Conservation (phyloP, 2,113 vertebrate genomes). For the Microtus ochrogaster region DNA sequence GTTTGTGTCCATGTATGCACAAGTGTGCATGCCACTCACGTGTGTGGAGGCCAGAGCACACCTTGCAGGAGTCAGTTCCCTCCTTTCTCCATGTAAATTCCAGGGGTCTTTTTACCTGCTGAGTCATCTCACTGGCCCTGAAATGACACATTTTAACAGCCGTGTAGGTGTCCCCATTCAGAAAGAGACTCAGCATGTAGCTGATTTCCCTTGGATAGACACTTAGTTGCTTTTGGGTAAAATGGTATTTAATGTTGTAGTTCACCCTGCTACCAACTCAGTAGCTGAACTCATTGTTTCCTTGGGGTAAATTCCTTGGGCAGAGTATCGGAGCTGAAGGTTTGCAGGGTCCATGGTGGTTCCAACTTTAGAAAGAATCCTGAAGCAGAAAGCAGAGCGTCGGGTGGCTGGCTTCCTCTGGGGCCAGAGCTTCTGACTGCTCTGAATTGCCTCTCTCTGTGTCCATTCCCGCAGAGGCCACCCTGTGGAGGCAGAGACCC, state of each 20-base stretch:
- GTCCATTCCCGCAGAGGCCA: constrained; percentile 87
- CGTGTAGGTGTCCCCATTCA: neutral
- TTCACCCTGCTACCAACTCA: neutral
- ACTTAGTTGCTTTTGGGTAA: no score
- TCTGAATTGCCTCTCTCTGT: constrained; percentile 77
- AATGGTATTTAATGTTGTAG: neutral
- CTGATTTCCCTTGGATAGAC: neutral
- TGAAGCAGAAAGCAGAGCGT: fast-evolving
- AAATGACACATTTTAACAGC: neutral
- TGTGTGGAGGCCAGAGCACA: no score
- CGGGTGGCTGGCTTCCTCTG: fast-evolving
- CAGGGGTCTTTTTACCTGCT: no score
- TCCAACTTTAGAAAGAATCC: neutral
- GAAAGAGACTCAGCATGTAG: neutral
- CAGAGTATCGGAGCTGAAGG: neutral
- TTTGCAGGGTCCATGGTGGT: neutral
- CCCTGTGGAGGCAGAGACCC: constrained; percentile 85
- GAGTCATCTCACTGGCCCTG: neutral
- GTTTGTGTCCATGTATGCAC: no score
- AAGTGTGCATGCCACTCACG: no score
- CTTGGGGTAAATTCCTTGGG: neutral
- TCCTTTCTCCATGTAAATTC: no score
- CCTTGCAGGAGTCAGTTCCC: no score
- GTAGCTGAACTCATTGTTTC: neutral
- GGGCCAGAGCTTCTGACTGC: neutral